Percentiles rank a stretch among this genome's conserved stretches.
Conservation (phyloP, 2,888 invertebrate species). For the Eueremaeus valkanovi region DNA sequence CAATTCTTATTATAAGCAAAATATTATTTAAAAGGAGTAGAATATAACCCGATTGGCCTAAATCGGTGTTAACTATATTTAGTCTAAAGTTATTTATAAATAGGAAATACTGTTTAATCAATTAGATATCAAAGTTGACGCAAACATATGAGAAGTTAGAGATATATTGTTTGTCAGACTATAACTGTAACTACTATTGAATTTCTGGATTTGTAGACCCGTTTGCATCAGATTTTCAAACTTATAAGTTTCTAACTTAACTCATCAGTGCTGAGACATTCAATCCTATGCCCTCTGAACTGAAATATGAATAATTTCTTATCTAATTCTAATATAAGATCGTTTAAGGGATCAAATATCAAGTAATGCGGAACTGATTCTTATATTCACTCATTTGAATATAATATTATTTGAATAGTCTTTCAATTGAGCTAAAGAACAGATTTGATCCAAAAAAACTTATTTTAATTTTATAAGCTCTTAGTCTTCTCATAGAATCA, state of each 20-base stretch:
- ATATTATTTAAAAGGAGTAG: no score
- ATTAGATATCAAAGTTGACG: no score
- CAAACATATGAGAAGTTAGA: no score
- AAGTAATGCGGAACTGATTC: conserved; percentile 22
- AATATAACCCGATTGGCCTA: no score
- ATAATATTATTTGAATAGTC: conserved; percentile 12
- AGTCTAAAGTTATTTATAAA: no score
- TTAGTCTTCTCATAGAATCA: background rate
- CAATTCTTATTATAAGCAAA: no score
- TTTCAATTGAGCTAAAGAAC: background rate
- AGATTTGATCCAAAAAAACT: background rate
- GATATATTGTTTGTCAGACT: no score
- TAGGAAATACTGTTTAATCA: no score
- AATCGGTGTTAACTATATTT: no score
- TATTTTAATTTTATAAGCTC: background rate
- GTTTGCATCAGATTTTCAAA: no score
- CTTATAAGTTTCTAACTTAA: no score
- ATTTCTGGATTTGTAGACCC: background rate
- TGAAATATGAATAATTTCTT: conserved; percentile 7
- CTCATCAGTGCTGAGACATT: conserved; percentile 3
- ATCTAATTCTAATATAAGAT: background rate
- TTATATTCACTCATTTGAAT: conserved; percentile 9
- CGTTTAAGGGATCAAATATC: conserved; percentile 14
- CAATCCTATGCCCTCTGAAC: background rate
- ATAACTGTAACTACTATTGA: no score